Evolutionary conservation across 2,888 invertebrate species (phyloP), one percentile per base, ranked within the genome.

Genomic region (Mesoligia furuncula): DNA sequence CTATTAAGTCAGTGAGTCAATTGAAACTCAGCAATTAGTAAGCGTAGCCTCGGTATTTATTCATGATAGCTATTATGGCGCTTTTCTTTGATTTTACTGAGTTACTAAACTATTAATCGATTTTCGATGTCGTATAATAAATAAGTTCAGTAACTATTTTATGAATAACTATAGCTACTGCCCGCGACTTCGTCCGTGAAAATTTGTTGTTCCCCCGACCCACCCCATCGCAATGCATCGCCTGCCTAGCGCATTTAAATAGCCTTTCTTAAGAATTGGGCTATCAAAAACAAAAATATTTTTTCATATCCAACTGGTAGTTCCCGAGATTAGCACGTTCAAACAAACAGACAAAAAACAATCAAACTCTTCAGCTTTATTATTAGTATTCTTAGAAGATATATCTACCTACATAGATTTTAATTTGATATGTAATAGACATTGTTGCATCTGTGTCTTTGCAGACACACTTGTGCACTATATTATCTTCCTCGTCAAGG

Each of bases 1-100:
- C 61, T 62, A 59, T 39, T 24, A 24, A 39, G n/a, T 48, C 57
- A 31, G n/a, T 8, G 8, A 15, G 42, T 31, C 39, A 36, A 69
- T 39, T 72, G 27, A 71, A 71, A 54, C 61, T 70, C n/a, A 0
- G 61, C 72, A 80, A 71, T 77, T 71, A 77, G 72, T 42, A 62
- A 31, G 48, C 17, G 24, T 7, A 11, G 20, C 2, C 17, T 59
- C 39, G 15, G 39, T 20, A 59, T 80, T 62, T n/a, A 77, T 62
- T 51, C 61, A 61, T 48, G 69, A 42, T 42, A 48, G 5, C 0
- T 51, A 79, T 27, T 31, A 77, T 36, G 13, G 6, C 24, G 31
- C 51, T 6, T 61, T 69, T 69, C 59, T 42, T 42, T 69, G 31
- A 51, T 51, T 51, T 79, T 27, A 39, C 13, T 57, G 24, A 61